phyloP scores from a whole-genome alignment of 1,140 invertebrate genomes.

The Copidosoma floridanum region DNA sequence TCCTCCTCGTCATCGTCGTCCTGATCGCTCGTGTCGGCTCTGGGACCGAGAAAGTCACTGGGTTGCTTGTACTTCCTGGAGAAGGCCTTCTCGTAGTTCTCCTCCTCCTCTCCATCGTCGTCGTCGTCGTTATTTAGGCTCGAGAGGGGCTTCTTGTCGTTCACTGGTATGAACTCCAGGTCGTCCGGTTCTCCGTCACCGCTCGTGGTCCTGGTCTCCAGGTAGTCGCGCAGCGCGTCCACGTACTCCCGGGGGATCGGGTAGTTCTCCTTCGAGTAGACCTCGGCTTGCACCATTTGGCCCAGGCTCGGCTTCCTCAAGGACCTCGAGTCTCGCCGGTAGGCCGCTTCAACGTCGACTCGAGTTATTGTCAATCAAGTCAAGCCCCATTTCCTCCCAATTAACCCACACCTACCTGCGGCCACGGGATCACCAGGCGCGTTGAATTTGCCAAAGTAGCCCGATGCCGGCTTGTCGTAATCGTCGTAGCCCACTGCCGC shows the following conservation, averaged over 20 bases:
- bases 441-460: conserved; percentile 1
- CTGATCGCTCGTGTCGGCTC: conserved; percentile 8
- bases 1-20: conserved; percentile 19
- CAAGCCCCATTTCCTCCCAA: no score
- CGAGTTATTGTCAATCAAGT: no score
- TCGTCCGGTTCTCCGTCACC: not conserved
- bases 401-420: conserved; percentile 1
- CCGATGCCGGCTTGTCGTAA: conserved; percentile 11
- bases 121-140: no score
- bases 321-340: conserved; percentile 15
- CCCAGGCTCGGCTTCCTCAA: not conserved
- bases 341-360: not conserved
- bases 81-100: conserved; percentile 48
- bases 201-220: not conserved
- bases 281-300: not conserved
- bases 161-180: conserved; percentile 9
- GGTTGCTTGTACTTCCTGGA: conserved; percentile 40
- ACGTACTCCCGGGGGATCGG: conserved; percentile 5
- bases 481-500: not conserved
- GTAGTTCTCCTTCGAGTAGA: conserved; percentile 2
- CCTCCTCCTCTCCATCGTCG: conserved; percentile 2
- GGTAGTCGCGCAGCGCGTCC: conserved; percentile 1
- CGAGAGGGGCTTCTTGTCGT: not conserved
- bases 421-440: not conserved
- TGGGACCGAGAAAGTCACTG: not conserved